Conservation (phyloP, 2,113 vertebrate species). For the Urocolius indicus region DNA sequence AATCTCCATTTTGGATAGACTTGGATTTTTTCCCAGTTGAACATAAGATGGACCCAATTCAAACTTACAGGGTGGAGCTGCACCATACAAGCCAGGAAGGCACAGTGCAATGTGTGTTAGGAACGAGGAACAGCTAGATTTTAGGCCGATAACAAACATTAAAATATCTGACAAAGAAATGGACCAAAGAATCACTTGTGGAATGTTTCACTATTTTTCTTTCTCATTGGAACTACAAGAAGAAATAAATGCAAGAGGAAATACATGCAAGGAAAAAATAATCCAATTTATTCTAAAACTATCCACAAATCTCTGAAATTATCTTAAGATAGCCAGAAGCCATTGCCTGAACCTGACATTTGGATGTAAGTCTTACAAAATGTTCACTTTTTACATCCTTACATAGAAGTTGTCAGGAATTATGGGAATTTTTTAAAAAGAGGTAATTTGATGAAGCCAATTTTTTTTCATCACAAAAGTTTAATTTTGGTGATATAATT, state of each 20-base stretch:
- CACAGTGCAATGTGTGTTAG: neutral
- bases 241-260: neutral
- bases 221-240: neutral
- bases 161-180: neutral
- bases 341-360: neutral
- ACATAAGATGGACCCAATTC: neutral
- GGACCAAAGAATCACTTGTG: neutral
- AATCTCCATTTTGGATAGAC: neutral
- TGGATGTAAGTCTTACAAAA: neutral
- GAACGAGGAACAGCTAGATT: neutral
- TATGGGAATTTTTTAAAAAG: neutral
- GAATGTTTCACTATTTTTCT: neutral
- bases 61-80: neutral
- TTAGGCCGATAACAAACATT: neutral
- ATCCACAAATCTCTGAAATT: neutral
- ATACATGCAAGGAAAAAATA: neutral
- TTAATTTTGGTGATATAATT: neutral
- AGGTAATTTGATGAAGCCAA: neutral
- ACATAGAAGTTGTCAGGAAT: neutral
- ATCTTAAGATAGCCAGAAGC: neutral
- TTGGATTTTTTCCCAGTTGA: neutral
- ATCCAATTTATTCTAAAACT: neutral
- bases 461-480: neutral
- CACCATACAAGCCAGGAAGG: neutral
- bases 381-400: neutral